phyloP scores from a whole-genome alignment of 2,113 vertebrate species.

The Baryphthengus martii region DNA sequence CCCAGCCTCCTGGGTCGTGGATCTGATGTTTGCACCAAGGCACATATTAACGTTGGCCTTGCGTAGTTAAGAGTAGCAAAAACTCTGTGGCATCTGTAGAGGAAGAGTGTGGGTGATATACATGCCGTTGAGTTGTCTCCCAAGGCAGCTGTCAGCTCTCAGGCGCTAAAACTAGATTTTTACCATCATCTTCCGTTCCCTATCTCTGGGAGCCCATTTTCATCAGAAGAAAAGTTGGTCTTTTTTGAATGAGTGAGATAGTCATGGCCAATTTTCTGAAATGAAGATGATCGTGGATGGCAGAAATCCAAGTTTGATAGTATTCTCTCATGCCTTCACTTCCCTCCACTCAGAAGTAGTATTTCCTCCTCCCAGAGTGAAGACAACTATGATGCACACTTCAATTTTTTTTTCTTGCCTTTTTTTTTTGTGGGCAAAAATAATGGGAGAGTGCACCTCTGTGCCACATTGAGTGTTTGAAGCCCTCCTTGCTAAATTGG shows the following conservation, averaged over 20 bases:
- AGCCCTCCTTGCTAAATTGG: not conserved
- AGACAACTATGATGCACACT: not conserved
- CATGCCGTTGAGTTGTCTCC: not conserved
- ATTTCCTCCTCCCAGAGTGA: not conserved
- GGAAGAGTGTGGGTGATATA: not conserved
- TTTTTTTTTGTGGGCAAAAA: not conserved
- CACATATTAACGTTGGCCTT: not conserved
- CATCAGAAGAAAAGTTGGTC: not conserved
- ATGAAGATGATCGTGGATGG: not conserved
- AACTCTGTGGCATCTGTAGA: not conserved
- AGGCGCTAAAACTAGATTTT: not conserved
- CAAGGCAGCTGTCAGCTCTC: not conserved
- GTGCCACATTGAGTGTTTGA: rapidly evolving
- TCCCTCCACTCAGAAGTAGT: not conserved
- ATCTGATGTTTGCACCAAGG: not conserved
- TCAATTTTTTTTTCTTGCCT: not conserved
- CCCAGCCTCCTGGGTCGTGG: not conserved
- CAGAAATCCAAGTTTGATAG: not conserved
- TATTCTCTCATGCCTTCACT: not conserved
- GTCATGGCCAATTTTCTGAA: not conserved
- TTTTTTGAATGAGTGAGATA: not conserved
- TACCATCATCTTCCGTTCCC: not conserved
- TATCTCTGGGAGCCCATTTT: not conserved
- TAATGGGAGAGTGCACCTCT: not conserved
- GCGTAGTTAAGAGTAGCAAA: not conserved